Base-by-base conservation (phyloP, 2,797 vertebrate genomes). In the Phoeniculus purpureus region DNA sequence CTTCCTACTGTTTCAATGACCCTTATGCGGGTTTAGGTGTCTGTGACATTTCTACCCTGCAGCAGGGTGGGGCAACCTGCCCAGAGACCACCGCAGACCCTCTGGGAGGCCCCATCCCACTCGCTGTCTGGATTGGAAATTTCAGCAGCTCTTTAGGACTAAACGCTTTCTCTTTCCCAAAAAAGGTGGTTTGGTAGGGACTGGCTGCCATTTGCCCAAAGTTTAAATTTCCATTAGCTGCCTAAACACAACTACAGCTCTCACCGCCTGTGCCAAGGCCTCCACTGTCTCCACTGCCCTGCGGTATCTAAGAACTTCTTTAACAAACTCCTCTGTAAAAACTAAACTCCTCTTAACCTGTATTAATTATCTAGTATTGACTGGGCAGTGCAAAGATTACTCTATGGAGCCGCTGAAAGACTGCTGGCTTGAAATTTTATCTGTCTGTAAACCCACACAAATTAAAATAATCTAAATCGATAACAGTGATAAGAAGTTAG, bases 11-110 rank as follows among this genome's bases (percentile, higher is more conserved):
- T 34, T 23, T 9, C 3, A 6, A 0, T 3, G 8, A 3, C 2
- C 22, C 8, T 10, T 3, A 1, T 2, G 6, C 43, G 7, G 23
- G 9, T 23, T 29, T 10, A 21, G 10, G 77, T 7, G 19, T 0
- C 66, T 1, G 21, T 1, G 25, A 34, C 34, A 2, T 8, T 15
- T 9, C 16, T 32, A 54, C 17, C 31, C 29, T 20, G 9, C 60
- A 9, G 34, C 43, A 3, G 22, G 9, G 12, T 2, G 34, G 47
- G 32, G 37, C 66, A 9, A 1, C 8, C 10, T 7, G 51, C 47
- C 61, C 88, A 23, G 31, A 19, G 51, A 32, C 18, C 81, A 4
- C 23, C 1, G 6, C 50, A 14, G 23, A 1, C 7, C 3, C 16
- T n/a, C 23, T 4, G 7, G 27, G 12, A 50, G 4, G 56, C 4